These are phyloP conservation scores for Trachelus troglodyta DNA, from an alignment of 2,888 invertebrate genomes.

Conservation along the genomic window DNA sequence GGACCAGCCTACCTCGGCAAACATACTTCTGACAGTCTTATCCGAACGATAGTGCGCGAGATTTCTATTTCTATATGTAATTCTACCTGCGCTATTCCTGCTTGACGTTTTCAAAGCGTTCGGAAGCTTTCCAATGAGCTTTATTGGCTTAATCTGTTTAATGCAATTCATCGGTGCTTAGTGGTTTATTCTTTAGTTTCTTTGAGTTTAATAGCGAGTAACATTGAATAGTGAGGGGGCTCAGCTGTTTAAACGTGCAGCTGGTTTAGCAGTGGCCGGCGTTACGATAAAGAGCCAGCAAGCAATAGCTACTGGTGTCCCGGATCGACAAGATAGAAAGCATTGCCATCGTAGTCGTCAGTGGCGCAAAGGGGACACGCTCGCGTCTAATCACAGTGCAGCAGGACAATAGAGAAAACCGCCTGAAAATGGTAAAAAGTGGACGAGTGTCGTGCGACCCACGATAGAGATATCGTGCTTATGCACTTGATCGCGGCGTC, in stretches of 20 bases:
- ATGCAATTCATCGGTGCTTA: not conserved
- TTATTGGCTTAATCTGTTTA: not conserved
- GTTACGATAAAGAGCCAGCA: not conserved
- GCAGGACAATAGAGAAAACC: not conserved
- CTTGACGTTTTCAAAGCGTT: not conserved
- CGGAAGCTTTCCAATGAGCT: not conserved
- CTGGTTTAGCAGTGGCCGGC: not conserved
- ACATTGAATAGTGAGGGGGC: too few species aligned
- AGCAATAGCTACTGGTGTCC: not conserved
- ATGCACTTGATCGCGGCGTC: too few species aligned
- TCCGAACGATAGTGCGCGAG: conserved; percentile 20
- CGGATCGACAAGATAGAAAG: not conserved
- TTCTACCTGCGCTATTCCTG: not conserved
- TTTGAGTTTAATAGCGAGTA: not conserved
- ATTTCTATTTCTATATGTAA: not conserved
- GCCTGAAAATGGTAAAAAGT: not conserved
- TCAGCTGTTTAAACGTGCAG: not conserved
- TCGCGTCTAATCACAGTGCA: not conserved
- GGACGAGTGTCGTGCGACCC: not conserved
- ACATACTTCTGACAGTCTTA: conserved; percentile 35
- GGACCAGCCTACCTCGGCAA: not conserved
- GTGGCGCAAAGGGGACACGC: too few species aligned
- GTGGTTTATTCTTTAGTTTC: not conserved
- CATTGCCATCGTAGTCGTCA: not conserved
- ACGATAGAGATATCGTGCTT: not conserved